Evolutionary conservation across 2,888 invertebrate species (phyloP).

Genomic region (Hemistola chrysoprasaria): DNA sequence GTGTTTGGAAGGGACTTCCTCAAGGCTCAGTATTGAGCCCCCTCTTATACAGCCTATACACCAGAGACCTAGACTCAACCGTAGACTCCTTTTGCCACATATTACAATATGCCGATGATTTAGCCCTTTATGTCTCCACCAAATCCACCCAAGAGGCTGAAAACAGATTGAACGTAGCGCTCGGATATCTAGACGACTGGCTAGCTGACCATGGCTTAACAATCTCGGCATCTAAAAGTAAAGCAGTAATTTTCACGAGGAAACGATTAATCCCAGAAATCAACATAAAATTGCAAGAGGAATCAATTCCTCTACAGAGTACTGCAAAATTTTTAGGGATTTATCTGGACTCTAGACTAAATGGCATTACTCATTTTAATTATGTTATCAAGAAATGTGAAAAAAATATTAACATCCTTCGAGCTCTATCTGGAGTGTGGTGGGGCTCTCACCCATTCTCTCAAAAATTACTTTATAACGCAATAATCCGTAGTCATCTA

Average conservation of each 20-base stretch:
- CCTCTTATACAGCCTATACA: constrained; percentile 27
- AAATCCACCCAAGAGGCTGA: neutral
- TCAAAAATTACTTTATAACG: constrained; percentile 27
- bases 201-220: constrained; percentile 14
- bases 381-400: constrained; percentile 23
- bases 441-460: constrained; percentile 27
- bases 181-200: constrained; percentile 6
- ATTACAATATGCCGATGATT: constrained; percentile 34
- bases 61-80: constrained; percentile 19
- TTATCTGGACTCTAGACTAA: constrained; percentile 18
- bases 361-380: constrained; percentile 14
- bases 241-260: constrained; percentile 18
- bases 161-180: constrained; percentile 1
- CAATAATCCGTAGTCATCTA: constrained; percentile 25
- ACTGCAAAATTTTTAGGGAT: constrained; percentile 27
- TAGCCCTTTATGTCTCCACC: constrained; percentile 18
- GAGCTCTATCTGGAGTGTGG: constrained; percentile 24
- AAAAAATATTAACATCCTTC: constrained; percentile 16
- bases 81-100: constrained; percentile 16
- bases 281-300: neutral
- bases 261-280: constrained; percentile 14
- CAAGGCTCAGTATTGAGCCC: constrained; percentile 32
- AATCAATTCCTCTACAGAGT: neutral
- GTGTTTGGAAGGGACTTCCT: constrained; percentile 30
- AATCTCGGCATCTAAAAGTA: constrained; percentile 21